Evolutionary conservation across 1,140 invertebrate genomes (phyloP).

Genomic region (Aphelinus atriplicis): DNA sequence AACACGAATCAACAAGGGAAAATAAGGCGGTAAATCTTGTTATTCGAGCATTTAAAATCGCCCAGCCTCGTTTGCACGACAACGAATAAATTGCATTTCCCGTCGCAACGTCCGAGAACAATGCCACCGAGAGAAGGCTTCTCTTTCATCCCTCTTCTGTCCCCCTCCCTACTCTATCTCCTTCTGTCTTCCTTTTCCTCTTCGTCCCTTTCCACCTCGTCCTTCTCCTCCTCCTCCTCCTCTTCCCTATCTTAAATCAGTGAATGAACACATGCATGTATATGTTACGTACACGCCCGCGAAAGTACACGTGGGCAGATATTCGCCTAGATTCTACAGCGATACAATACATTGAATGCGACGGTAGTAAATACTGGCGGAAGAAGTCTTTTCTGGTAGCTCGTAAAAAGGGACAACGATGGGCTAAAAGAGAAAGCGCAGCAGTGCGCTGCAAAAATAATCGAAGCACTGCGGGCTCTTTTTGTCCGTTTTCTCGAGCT

Average conservation of each 20-base stretch:
- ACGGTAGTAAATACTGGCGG: conserved; percentile 3
- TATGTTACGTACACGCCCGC: not conserved
- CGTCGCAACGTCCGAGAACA: conserved; percentile 8
- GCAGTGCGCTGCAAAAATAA: conserved; percentile 22
- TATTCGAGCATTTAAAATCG: conserved; percentile 1
- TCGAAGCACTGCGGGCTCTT: conserved; percentile 3
- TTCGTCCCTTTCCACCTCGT: too few relatives aligned
- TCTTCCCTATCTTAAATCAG: too few relatives aligned
- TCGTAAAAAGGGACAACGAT: conserved; percentile 16
- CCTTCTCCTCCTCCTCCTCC: too few relatives aligned
- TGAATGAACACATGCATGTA: not conserved
- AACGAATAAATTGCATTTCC: conserved; percentile 12
- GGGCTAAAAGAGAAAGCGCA: conserved; percentile 1
- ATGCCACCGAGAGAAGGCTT: not conserved
- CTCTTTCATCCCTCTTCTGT: not conserved
- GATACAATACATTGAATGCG: conserved; percentile 22
- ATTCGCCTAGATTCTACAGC: not conserved
- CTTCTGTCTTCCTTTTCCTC: not conserved
- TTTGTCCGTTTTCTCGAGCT: not conserved
- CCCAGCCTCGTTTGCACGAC: not conserved
- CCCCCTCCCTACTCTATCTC: not conserved
- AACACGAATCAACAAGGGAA: not conserved
- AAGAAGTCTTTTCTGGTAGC: conserved; percentile 27
- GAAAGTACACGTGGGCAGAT: not conserved
- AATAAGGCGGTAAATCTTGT: not conserved